Conservation (phyloP, 1,140 invertebrate genomes). For the Bradysia coprophila region DNA sequence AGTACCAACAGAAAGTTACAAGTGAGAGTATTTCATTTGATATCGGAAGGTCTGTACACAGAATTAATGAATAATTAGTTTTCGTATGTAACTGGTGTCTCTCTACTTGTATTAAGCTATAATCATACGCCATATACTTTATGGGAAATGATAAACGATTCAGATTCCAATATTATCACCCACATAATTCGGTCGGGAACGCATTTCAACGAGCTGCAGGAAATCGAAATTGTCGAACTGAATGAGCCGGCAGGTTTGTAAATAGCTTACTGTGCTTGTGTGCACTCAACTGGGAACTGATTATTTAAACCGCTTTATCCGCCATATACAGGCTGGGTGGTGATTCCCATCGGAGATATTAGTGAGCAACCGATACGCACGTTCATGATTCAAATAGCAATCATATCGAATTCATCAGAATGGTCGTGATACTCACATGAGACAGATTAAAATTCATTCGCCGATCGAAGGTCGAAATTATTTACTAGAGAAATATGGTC, state of each 20-base stretch:
- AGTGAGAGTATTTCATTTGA: no score
- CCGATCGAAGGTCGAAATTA: slow-evolving; percentile 65
- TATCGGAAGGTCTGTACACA: no score
- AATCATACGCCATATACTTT: no score
- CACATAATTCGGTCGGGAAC: slow-evolving; percentile 86
- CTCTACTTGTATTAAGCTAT: no score
- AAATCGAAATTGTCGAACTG: slow-evolving; percentile 87
- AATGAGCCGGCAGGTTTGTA: slow-evolving; percentile 62
- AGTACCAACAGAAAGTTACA: no score
- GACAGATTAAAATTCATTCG: slow-evolving; percentile 92
- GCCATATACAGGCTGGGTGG: slow-evolving; percentile 61
- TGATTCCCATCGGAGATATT: slow-evolving; percentile 79
- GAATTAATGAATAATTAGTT: no score
- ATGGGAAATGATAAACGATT: no score
- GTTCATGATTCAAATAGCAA: slow-evolving; percentile 94
- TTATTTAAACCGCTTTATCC: background rate
- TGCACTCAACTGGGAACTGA: no score
- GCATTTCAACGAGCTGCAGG: slow-evolving; percentile 95
- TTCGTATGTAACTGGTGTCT: no score
- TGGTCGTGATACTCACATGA: slow-evolving; percentile 92
- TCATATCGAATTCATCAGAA: slow-evolving; percentile 97
- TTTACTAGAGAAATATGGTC: slow-evolving; percentile 48
- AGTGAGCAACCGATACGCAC: slow-evolving; percentile 75
- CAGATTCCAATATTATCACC: no score
- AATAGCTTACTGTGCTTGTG: background rate